Conservation (phyloP, 2,113 vertebrate genomes). For the Eclectus roratus region DNA sequence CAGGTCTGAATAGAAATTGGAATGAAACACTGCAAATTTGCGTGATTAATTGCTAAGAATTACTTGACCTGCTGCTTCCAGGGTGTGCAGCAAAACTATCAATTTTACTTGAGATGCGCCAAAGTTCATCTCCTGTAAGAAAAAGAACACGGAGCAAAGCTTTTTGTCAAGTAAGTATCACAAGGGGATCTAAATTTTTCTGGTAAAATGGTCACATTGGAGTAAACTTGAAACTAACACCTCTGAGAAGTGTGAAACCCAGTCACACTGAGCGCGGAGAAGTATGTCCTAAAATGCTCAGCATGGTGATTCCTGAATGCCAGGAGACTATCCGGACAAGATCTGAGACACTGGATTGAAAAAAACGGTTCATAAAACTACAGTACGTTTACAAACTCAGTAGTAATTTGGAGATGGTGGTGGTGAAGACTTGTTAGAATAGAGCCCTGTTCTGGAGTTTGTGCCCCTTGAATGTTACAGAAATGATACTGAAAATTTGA, state of each 20-base stretch:
- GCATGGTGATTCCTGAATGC: rapidly evolving
- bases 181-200: not conserved
- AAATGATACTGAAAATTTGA: not conserved
- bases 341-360: not conserved
- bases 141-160: not conserved
- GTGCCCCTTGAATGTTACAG: not conserved
- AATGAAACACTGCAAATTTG: not conserved
- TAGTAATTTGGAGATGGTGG: not conserved
- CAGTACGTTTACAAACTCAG: not conserved
- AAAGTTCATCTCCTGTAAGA: not conserved
- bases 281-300: not conserved
- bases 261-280: not conserved
- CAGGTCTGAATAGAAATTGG: not conserved
- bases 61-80: not conserved
- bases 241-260: not conserved
- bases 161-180: not conserved
- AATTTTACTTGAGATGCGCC: not conserved
- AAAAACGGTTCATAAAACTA: not conserved
- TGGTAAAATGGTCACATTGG: not conserved
- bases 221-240: not conserved
- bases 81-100: not conserved
- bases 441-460: not conserved
- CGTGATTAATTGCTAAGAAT: not conserved
- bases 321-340: not conserved
- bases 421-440: not conserved